Evolutionary conservation across 2,888 invertebrate genomes (phyloP), one percentile per base, ranked within the genome.

Genomic region (Orthosia cruda): DNA sequence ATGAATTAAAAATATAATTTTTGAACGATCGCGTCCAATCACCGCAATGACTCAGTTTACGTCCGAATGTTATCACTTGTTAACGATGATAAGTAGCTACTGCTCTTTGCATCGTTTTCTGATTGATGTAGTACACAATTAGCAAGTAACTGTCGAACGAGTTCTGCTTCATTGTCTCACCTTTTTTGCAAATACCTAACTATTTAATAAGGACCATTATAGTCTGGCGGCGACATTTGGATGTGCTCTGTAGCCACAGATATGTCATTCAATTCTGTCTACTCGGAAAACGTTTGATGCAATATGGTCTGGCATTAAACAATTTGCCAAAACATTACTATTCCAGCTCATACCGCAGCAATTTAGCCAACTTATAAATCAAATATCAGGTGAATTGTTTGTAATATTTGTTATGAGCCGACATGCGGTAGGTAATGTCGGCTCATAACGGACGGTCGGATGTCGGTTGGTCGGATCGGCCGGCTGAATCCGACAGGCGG

Each of bases 401-500:
- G 40, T 81, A 64, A 70, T 83, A 82, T 82, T 82, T 66, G 83
- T 71, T 75, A 66, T 77, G 77, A 83, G 65, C 81, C 65, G 62
- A 81, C 55, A 59, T 86, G 84, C 76, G 86, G 83, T 79, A 57
- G 66, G 69, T 52, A 64, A 50, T 18, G 67, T 57, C 68, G 59
- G 85, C 64, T 40, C 26, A 26, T 47, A 47, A 32, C 20, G 16
- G 59, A 64, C 18, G 15, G 71, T 58, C 63, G 70, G 50, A 26
- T 55, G 49, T 32, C 62, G 73, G 63, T 11, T 61, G 67, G 67
- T 49, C 55, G 70, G 69, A 66, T 73, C 71, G 72, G 70, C 55
- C 71, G 84, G 74, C 77, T 84, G 78, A 71, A 77, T 62, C 63
- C 83, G 86, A 84, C 87, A 84, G 84, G 75, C 74, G 68, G 79